Evolutionary conservation across 2,113 vertebrate genomes (phyloP), one percentile per base, ranked within the genome.

Genomic region (Pelusios castaneus): DNA sequence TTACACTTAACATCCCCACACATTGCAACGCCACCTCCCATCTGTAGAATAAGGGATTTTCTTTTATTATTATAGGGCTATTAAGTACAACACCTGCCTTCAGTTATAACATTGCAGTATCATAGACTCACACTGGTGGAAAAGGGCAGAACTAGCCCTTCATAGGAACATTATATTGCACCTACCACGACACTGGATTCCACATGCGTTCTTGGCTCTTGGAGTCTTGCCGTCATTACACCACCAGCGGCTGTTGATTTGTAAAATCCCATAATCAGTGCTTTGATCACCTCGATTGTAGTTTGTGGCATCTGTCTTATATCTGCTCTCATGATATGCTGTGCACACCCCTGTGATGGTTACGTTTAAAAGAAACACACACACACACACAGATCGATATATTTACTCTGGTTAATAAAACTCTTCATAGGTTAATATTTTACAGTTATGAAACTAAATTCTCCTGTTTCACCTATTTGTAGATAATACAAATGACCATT

Each of bases 191-290:
- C 95, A 97, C 31, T 79, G 2, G 14, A 96, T 84, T 0, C 10
- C 4, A 38, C 97, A 97, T 38, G 6, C 17, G 1, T 96, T 95
- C 6, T 43, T 52, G 54, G 94, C 25, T n/a, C 8, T 0, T 0
- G 90, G 93, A 12, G 95, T 97, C 85, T 87, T 95, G 83, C 82
- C 93, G 17, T 98, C 95, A 3, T 93, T 24, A 60, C 98, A 98
- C 98, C 98, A 98, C 70, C 95, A 98, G 13, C 5, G 73, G 85
- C 97, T 98, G 76, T 98, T 98, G 85, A 98, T 97, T 95, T 98
- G 97, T n/a, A 98, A 97, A 84, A 98, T 97, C 21, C 98, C 96
- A 2, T 98, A 98, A 67, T 98, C 97, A 0, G 96, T 98, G 81
- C 97, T 98, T 75, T 1, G 3, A 49, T 89, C 76, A 31, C 56